A percentile compares a stretch with the other conserved stretches of the same genome.
Evolutionary conservation across 2,797 vertebrate species (phyloP).

Genomic region (Leptatherina wallacei): DNA sequence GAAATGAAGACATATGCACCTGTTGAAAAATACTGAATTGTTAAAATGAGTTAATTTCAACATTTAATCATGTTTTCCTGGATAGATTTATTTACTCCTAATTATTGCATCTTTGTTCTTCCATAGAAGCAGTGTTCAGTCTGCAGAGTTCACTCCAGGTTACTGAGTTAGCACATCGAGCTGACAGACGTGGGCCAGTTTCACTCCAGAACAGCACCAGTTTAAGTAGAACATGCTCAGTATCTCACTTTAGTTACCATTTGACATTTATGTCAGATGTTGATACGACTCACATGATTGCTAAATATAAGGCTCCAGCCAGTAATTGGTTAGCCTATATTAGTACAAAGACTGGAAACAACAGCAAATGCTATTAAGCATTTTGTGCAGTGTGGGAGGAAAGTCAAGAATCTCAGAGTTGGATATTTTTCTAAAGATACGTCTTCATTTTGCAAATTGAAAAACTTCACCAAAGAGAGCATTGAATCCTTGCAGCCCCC

Average conservation of each 20-base stretch:
- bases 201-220: neutral
- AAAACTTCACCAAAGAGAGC: neutral
- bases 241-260: neutral
- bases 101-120: too few relatives aligned
- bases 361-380: neutral
- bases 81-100: too few relatives aligned
- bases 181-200: constrained; percentile 14
- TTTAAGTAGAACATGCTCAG: neutral
- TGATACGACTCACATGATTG: neutral
- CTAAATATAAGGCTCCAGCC: neutral
- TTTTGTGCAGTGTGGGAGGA: neutral
- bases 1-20: too few relatives aligned
- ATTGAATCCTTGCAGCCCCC: neutral
- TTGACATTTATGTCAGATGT: constrained; percentile 6
- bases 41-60: too few relatives aligned
- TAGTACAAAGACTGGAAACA: neutral
- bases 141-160: constrained; percentile 34
- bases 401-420: neutral
- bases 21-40: too few relatives aligned
- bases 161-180: constrained; percentile 15
- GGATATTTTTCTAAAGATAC: neutral
- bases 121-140: neutral
- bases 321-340: neutral
- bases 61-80: too few relatives aligned
- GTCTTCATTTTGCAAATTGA: neutral